These are phyloP conservation scores for Luehdorfia chinensis DNA, from an alignment of 1,140 invertebrate species.

Conservation along the genomic window DNA sequence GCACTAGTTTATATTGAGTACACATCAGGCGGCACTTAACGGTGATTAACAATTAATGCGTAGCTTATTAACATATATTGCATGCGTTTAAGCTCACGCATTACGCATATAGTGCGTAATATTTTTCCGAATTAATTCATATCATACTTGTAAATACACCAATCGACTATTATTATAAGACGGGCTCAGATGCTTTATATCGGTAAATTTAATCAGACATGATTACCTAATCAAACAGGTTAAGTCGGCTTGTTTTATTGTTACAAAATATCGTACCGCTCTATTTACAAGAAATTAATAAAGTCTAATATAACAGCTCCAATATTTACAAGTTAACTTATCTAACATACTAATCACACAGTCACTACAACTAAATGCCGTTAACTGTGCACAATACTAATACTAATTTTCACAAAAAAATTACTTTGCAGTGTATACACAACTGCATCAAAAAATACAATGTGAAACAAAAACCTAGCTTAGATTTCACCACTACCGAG, in stretches of 20 bases:
- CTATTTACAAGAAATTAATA: not conserved
- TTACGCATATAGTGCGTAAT: no score
- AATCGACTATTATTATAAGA: no score
- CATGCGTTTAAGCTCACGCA: no score
- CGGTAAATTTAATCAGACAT: not conserved
- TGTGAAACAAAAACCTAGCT: not conserved
- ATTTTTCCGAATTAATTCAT: no score
- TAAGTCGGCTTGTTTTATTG: not conserved
- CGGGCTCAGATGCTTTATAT: no score
- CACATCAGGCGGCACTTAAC: no score
- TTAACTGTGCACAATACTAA: not conserved
- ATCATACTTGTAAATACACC: no score
- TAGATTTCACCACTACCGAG: not conserved
- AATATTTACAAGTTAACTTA: not conserved
- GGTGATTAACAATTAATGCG: no score
- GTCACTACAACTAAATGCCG: not conserved
- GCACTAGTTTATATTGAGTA: no score
- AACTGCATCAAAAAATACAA: slow-evolving; percentile 4
- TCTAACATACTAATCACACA: not conserved
- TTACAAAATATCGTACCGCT: not conserved
- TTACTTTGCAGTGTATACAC: not conserved
- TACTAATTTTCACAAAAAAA: not conserved
- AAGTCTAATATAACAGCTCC: not conserved
- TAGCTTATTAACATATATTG: no score
- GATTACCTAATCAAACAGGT: not conserved